These are phyloP conservation scores for Sinopyrophorus schimmeli DNA, from an alignment of 2,888 invertebrate genomes.

Conservation along the genomic window DNA sequence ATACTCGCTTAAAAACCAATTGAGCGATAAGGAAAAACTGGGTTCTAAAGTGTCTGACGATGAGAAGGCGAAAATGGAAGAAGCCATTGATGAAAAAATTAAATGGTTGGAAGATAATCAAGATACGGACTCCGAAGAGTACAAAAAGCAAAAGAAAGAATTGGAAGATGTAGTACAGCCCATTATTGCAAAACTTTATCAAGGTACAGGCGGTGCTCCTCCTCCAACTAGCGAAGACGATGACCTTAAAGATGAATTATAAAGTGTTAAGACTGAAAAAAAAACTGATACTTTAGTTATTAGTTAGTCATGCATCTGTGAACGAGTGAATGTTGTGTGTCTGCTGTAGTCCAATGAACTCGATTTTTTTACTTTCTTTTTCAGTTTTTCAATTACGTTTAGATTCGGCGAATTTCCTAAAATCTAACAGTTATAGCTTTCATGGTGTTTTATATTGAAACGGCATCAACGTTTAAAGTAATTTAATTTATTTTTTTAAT, in stretches of 20 bases:
- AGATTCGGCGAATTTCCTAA: neutral
- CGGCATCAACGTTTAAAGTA: slow-evolving; percentile 20
- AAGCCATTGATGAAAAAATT: slow-evolving; percentile 94
- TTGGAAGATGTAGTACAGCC: slow-evolving; percentile 95
- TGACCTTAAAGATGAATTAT: slow-evolving; percentile 85
- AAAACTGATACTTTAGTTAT: too few relatives aligned
- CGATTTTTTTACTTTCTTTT: slow-evolving; percentile 27
- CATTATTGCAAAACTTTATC: slow-evolving; percentile 95
- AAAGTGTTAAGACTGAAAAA: slow-evolving; percentile 50
- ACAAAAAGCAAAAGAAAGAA: slow-evolving; percentile 93
- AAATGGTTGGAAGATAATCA: slow-evolving; percentile 97
- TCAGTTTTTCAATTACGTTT: slow-evolving; percentile 12
- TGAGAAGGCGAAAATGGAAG: slow-evolving; percentile 93
- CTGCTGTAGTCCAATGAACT: slow-evolving; percentile 24
- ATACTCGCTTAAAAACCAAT: slow-evolving; percentile 96
- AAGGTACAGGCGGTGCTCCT: slow-evolving; percentile 78
- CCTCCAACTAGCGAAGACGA: slow-evolving; percentile 70
- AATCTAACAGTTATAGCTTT: slow-evolving; percentile 18
- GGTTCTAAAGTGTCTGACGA: slow-evolving; percentile 87
- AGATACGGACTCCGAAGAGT: slow-evolving; percentile 89
- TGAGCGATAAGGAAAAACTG: slow-evolving; percentile 95
- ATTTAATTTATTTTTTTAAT: slow-evolving; percentile 45
- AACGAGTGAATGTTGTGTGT: slow-evolving; percentile 20
- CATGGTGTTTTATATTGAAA: slow-evolving; percentile 39
- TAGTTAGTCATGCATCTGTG: slow-evolving; percentile 20